Conservation (phyloP, 2,113 vertebrate species). For the Cyanoramphus novaezelandiae region DNA sequence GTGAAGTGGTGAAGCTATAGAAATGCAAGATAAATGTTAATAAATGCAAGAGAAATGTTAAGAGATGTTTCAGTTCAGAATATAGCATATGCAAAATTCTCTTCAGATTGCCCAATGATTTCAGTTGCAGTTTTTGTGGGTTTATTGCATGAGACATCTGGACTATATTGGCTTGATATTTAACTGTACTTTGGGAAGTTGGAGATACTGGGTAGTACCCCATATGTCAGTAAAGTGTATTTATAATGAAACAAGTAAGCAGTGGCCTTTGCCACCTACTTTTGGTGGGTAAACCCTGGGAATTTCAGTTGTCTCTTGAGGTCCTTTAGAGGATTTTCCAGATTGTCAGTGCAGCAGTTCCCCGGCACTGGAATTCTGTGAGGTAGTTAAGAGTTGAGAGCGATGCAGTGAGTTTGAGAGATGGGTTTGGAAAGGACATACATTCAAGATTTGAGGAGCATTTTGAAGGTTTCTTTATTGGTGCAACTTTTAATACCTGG, state of each 20-base stretch:
- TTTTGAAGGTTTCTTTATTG: not conserved
- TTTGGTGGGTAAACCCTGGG: not conserved
- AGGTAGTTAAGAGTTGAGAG: not conserved
- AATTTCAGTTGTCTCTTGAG: not conserved
- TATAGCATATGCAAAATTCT: not conserved
- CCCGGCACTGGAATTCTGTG: not conserved
- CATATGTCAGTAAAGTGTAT: not conserved
- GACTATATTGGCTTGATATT: not conserved
- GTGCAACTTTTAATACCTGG: not conserved
- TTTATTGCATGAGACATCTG: not conserved
- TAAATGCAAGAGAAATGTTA: not conserved
- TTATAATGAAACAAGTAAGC: not conserved
- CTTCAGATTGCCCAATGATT: not conserved
- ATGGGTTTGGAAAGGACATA: not conserved
- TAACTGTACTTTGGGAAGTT: not conserved
- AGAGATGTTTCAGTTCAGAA: not conserved
- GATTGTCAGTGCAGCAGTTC: not conserved
- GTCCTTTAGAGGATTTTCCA: not conserved
- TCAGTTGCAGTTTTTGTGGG: not conserved
- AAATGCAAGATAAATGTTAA: not conserved
- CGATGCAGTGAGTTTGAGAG: not conserved
- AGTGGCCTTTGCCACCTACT: not conserved
- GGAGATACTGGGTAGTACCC: not conserved
- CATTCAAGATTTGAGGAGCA: not conserved
- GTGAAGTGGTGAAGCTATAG: not conserved